Evolutionary conservation across 2,113 vertebrate species (phyloP), one percentile per base, ranked within the genome.

Genomic region (Struthidea cinerea): DNA sequence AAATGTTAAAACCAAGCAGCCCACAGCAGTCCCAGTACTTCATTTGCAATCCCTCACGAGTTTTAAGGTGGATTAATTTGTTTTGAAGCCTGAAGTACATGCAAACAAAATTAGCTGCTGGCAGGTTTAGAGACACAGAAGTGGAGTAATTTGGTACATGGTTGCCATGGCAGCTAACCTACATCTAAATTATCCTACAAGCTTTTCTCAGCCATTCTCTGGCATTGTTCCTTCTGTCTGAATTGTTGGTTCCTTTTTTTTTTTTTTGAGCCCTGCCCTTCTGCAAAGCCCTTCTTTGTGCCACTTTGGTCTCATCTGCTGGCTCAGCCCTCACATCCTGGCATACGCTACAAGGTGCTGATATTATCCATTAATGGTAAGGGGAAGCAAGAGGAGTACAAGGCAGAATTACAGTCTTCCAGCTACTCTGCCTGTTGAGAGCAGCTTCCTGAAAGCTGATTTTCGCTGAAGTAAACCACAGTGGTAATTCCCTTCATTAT

Each of bases 101-200:
- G 14, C 13, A 70, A 93, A 88, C 33, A 77, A 46, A 94, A 93
- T 89, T 64, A 86, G 59, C 68, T 90, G 73, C 84, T 75, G 69
- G 80, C 56, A 87, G 79, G 83, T 92, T 92, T 74, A 81, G 71
- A 96, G 73, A 75, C n/a, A 78, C 14, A 52, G n/a, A 86, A 94
- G 56, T 50, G 56, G 61, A 65, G 49, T 68, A 87, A 87, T 93
- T 89, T 92, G 88, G 88, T 53, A 92, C 52, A 23, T 1, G 44
- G 96, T 95, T 97, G 90, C 80, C 80, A 93, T 93, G 92, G 92
- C 76, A 96, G 92, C 93, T 96, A 94, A 95, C 86, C 93, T 94
- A 90, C 79, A 87, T 89, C 80, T 84, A 64, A 88, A 84, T 93
- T 63, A 84, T 60, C 44, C 39, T 33, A 17, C 13, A 60, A 0